phyloP scores from a whole-genome alignment of 2,888 invertebrate species.

The Nezara viridula region DNA sequence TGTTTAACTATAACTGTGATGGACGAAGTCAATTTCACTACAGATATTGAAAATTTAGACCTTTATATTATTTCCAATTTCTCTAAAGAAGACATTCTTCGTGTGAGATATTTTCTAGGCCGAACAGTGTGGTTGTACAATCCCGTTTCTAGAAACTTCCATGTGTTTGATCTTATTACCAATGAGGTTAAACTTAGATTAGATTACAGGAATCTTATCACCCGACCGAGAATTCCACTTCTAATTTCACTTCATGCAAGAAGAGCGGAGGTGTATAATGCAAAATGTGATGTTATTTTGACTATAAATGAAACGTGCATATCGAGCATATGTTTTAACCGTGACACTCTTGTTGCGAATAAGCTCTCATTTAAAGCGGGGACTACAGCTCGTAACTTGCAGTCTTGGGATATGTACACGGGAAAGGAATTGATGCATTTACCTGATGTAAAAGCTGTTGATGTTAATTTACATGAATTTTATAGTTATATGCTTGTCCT shows the following conservation, averaged over 20 bases:
- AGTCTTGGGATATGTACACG: constrained; percentile 54
- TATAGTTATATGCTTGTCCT: constrained; percentile 45
- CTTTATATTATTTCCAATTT: constrained; percentile 24
- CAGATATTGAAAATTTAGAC: constrained; percentile 42
- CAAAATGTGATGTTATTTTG: constrained; percentile 52
- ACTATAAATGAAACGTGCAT: constrained; percentile 53
- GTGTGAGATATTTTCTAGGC: constrained; percentile 42
- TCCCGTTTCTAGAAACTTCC: constrained; percentile 4
- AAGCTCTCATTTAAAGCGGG: constrained; percentile 48
- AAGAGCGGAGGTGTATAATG: constrained; percentile 45
- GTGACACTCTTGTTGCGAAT: constrained; percentile 52
- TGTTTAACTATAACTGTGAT: constrained; percentile 4
- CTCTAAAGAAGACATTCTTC: constrained; percentile 24
- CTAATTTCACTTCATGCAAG: constrained; percentile 50
- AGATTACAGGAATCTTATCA: constrained; percentile 48
- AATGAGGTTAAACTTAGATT: constrained; percentile 24
- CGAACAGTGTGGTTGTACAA: constrained; percentile 55
- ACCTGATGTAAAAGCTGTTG: constrained; percentile 39
- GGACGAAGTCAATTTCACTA: constrained; percentile 21
- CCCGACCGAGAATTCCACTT: constrained; percentile 52
- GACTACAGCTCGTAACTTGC: constrained; percentile 48
- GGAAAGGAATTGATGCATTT: constrained; percentile 50
- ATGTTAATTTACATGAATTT: constrained; percentile 53
- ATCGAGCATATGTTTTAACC: constrained; percentile 54
- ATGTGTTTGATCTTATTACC: constrained; percentile 40